A percentile compares a stretch with the other conserved stretches of the same genome.
phyloP scores from a whole-genome alignment of 1,140 invertebrate species.

The Drosophila arawakana region DNA sequence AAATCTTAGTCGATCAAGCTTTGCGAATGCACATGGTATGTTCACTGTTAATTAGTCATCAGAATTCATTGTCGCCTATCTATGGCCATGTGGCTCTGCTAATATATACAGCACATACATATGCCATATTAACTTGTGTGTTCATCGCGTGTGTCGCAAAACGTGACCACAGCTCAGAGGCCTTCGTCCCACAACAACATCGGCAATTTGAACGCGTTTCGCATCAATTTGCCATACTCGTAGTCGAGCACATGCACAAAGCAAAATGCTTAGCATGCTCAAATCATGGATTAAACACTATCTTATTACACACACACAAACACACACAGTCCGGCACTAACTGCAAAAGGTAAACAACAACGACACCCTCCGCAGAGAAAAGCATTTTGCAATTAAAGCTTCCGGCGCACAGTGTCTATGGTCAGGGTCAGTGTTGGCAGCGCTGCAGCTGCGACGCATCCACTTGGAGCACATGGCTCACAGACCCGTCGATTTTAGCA shows the following conservation, averaged over 20 bases:
- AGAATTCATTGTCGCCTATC: constrained; percentile 26
- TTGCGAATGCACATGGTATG: not conserved
- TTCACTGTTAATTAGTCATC: constrained; percentile 30
- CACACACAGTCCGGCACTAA: not conserved
- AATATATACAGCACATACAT: not conserved
- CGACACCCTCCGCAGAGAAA: constrained; percentile 4
- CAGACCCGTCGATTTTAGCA: constrained; percentile 14
- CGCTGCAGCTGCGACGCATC: constrained; percentile 1
- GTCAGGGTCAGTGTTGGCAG: constrained; percentile 63
- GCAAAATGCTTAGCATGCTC: not conserved
- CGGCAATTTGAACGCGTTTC: constrained; percentile 39
- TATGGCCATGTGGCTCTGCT: constrained; percentile 24
- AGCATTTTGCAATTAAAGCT: constrained; percentile 40
- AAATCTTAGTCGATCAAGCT: too few species aligned
- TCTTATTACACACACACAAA: constrained; percentile 1
- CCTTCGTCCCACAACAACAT: constrained; percentile 22
- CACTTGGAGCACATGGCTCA: constrained; percentile 59
- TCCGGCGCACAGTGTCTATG: constrained; percentile 68
- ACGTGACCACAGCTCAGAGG: constrained; percentile 60
- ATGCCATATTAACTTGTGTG: constrained; percentile 10
- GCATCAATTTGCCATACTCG: constrained; percentile 50
- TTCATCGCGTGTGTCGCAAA: constrained; percentile 57
- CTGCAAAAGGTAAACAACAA: constrained; percentile 10
- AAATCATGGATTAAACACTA: constrained; percentile 13
- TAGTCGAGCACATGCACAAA: constrained; percentile 12